A percentile compares a stretch with the other conserved stretches of the same genome.
These are phyloP conservation scores for Thymelicus lineola DNA, from an alignment of 2,888 invertebrate species.

Conservation along the genomic window DNA sequence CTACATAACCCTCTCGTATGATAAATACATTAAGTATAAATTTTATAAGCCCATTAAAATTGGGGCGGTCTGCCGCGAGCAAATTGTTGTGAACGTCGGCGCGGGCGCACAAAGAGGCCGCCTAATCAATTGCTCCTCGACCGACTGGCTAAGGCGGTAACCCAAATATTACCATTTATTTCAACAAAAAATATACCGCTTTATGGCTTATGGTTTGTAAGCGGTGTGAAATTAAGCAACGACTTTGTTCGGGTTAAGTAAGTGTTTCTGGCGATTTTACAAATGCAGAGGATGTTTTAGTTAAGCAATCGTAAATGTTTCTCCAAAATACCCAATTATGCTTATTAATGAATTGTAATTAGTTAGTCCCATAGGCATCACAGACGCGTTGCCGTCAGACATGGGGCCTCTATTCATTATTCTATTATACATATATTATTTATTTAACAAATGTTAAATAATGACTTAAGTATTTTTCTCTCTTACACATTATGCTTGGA, in stretches of 20 bases:
- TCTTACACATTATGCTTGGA: not conserved
- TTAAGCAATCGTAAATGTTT: too few relatives aligned
- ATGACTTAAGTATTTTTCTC: slow-evolving; percentile 23
- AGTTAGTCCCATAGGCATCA: too few relatives aligned
- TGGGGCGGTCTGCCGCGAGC: slow-evolving; percentile 83
- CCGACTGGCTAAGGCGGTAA: slow-evolving; percentile 44
- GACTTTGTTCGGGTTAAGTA: too few relatives aligned
- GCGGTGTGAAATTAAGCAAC: not conserved
- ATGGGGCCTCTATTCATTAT: too few relatives aligned
- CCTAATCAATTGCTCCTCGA: slow-evolving; percentile 76
- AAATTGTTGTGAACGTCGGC: slow-evolving; percentile 82
- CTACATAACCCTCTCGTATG: slow-evolving; percentile 64
- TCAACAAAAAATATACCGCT: slow-evolving; percentile 13
- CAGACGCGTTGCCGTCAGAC: too few relatives aligned
- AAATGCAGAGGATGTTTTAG: too few relatives aligned
- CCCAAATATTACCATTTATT: slow-evolving; percentile 43
- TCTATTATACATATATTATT: too few relatives aligned
- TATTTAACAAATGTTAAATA: slow-evolving; percentile 16
- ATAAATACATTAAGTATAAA: slow-evolving; percentile 84
- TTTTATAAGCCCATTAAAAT: slow-evolving; percentile 85
- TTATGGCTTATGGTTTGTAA: slow-evolving; percentile 7
- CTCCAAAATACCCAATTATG: too few relatives aligned
- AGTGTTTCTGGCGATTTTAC: too few relatives aligned
- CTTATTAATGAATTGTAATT: too few relatives aligned
- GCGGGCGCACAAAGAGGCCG: slow-evolving; percentile 73